A percentile compares a stretch with the other conserved stretches of the same genome.
Evolutionary conservation across 2,113 vertebrate species (phyloP).

Genomic region (Pseudolaguvia tuberculata): DNA sequence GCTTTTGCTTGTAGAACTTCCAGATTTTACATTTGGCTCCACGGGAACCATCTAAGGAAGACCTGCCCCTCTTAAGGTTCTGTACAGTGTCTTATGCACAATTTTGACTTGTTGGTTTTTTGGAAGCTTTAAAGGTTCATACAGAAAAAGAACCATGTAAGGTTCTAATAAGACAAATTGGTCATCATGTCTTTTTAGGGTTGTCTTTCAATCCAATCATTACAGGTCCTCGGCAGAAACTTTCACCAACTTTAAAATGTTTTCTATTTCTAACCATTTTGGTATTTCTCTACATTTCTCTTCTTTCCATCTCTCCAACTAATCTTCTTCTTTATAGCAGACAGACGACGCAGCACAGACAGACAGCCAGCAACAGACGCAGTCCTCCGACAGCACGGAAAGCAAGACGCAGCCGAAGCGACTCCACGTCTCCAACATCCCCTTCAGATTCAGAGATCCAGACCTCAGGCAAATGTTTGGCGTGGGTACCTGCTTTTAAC

Average conservation of each 20-base stretch:
- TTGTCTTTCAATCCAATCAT: neutral
- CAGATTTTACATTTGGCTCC: neutral
- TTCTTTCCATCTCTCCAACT: no score
- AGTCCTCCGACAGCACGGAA: conserved; percentile 87
- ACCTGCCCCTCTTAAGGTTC: neutral
- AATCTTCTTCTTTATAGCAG: conserved; percentile 80
- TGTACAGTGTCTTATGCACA: neutral
- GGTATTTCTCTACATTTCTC: neutral
- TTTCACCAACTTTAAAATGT: neutral
- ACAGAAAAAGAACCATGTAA: neutral
- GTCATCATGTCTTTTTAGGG: neutral
- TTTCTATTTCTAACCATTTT: neutral
- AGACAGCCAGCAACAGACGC: conserved; percentile 84
- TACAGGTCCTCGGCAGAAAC: neutral
- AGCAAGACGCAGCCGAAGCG: conserved; percentile 93
- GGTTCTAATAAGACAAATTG: neutral
- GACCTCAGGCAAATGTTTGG: conserved; percentile 98
- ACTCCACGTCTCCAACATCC: conserved; percentile 97
- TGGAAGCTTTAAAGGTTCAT: neutral
- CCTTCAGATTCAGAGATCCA: conserved; percentile 94
- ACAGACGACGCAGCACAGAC: conserved; percentile 90
- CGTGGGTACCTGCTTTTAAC: conserved; percentile 69
- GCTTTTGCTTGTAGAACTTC: neutral
- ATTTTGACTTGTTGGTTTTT: neutral
- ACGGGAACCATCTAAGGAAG: neutral